phyloP scores from a whole-genome alignment of 2,888 invertebrate genomes.

The Sicus ferrugineus region DNA sequence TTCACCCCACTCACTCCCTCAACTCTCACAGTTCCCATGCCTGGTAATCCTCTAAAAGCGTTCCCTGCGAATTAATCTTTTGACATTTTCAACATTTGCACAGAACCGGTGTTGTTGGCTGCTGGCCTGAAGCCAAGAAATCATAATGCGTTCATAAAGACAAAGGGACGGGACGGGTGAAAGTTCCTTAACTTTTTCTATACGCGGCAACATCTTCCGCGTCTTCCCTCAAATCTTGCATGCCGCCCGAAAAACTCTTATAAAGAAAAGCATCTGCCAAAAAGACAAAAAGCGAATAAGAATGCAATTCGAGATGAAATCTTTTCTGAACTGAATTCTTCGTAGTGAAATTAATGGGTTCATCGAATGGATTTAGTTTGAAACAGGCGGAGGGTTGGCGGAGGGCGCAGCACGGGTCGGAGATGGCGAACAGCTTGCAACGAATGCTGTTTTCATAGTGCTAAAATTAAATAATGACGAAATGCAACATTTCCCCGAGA shows the following conservation, averaged over 20 bases:
- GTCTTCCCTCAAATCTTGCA: neutral
- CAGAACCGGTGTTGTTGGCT: constrained; percentile 7
- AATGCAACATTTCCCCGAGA: constrained; percentile 30
- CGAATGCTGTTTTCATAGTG: constrained; percentile 22
- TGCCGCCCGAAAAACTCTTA: neutral
- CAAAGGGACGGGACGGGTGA: neutral
- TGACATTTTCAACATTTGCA: constrained; percentile 33
- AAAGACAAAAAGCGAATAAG: neutral
- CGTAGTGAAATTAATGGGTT: constrained; percentile 32
- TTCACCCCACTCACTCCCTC: neutral
- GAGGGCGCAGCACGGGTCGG: neutral
- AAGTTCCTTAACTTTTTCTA: neutral
- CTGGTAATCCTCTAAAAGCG: neutral
- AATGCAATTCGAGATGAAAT: constrained; percentile 22
- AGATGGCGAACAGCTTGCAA: no score
- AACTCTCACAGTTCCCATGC: neutral
- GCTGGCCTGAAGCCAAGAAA: constrained; percentile 29
- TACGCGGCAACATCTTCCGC: neutral
- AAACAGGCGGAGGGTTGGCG: neutral
- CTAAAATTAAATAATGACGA: constrained; percentile 31
- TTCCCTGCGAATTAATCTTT: constrained; percentile 32
- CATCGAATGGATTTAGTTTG: constrained; percentile 27
- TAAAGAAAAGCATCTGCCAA: no score
- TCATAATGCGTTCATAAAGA: constrained; percentile 29
- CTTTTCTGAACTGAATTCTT: constrained; percentile 22